Evolutionary conservation across 2,888 invertebrate genomes (phyloP), one percentile per base, ranked within the genome.

Genomic region (Drosophila neutralis): DNA sequence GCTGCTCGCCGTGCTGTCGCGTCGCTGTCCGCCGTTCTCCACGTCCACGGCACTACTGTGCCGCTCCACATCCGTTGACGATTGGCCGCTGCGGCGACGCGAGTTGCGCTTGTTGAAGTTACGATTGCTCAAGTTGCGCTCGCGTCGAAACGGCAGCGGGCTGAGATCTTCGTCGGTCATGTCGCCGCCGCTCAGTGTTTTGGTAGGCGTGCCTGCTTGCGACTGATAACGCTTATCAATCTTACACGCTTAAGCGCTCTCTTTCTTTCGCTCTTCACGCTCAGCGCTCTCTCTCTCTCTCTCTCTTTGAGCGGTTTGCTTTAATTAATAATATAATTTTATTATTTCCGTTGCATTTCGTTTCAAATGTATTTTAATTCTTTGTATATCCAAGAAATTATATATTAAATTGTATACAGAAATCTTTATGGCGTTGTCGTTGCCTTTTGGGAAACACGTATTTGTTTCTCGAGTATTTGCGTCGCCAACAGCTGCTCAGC

Each of bases 121-220:
- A 15, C 91, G 90, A 79, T 92, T 92, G 59, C 91, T 91, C 51
- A 91, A 80, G 73, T 91, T 91, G 52, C 91, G 91, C 68, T 92
- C 91, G 61, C 91, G 86, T 2, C 91, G 91, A 76, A 91, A 91
- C 36, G 90, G 91, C 82, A 87, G 69, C 61, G 91, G 91, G 64
- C 92, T 92, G 51, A 89, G 89, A 67, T 90, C 89, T 70, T 91
- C 91, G 73, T 89, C 87, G 60, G 77, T 88, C 92, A 92, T 91
- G 45, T 15, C 45, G 45, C 8, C 15, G 65, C 2, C 33, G 18
- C 52, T 33, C 13, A 24, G 31, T 31, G 62, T 58, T 40, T 40
- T 62, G 1, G 35, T 42, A 29, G 51, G 70, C 35, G 61, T 63
- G 27, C 18, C 29, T 56, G 86, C 84, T 87, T 75, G 45, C 51